Base-by-base conservation (phyloP, 2,888 invertebrate genomes). In the Aphidius colemani region DNA sequence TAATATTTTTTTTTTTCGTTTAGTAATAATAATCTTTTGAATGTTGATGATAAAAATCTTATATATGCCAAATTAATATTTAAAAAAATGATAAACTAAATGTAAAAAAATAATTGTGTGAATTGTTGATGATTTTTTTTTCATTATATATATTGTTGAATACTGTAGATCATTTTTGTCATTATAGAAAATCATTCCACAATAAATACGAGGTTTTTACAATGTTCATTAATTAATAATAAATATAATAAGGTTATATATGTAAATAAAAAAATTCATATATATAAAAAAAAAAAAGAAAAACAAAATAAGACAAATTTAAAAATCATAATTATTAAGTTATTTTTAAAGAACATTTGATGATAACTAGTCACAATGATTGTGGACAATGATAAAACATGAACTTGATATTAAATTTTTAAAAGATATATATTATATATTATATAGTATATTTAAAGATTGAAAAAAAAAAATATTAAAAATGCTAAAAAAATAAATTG, bases 281-380 rank as follows among this genome's bases (percentile, higher is more conserved):
- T 30, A 30, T 30, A 30, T 5, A 30, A 30, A 4, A 30, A 30
- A 30, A 30, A 0, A 2, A 2, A 30, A 5, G 30, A 30, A 30
- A n/a, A 18, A 18, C 1, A 30, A 30, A 30, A 3, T 5, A 30
- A 30, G 30, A 30, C 5, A 30, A 30, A 30, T 30, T 30, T 5
- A 30, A 30, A 30, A 30, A 30, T 30, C 30, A 30, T 30, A 30
- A 30, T 30, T 30, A 76, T 77, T 76, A 77, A 77, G 71, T 78
- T 78, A 78, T 79, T 77, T 76, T 74, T 70, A 71, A 72, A 66
- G 72, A 76, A 75, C 69, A 73, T 75, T 75, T 78, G 75, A 75
- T 75, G 73, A 79, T 18, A 43, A 13, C 11, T n/a, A 39, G n/a
- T 10, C 11, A 53, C 41, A 41, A 71, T 63, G 70, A 73, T 74